Base-by-base conservation (phyloP, 2,888 invertebrate species). In the Melanchra persicariae region DNA sequence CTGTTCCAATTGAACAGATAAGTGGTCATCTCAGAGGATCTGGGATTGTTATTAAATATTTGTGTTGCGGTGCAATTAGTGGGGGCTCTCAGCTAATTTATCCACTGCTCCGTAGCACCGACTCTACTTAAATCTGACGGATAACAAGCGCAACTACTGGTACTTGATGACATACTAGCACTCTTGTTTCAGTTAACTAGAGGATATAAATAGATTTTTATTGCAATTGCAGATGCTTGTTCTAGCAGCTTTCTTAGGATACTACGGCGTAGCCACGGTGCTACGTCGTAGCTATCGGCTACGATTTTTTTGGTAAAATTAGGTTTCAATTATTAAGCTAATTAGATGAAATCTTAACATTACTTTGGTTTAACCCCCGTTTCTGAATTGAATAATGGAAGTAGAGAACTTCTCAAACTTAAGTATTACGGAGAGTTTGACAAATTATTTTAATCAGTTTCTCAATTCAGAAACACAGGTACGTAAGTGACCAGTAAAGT, bases 11-110 rank as follows among this genome's bases (percentile, higher is more conserved):
- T 91, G 91, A 91, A 91, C 94, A 94, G 94, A 94, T 96, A 95
- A 96, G 95, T 95, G 95, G 96, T 91, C 93, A 92, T 93, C 93
- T 93, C 90, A 89, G 91, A 91, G 91, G 92, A 93, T 93, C 94
- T 93, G 87, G 93, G 93, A 95, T 95, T 95, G 94, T 95, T 95
- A 95, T 96, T 96, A 96, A 96, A 96, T 96, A 96, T 96, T 96
- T 96, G 96, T 96, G 95, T 96, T 93, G 95, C 92, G 91, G 90
- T 90, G 91, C 95, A 94, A 95, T 96, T 96, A 96, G 95, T 92
- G 90, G 88, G 91, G 90, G 91, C 94, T 92, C 93, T 91, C 88
- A 90, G 92, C 93, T 95, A 94, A 95, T 95, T 93, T 92, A 94
- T 94, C 92, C 91, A 87, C 78, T 64, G 67, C 51, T 51, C 57